These are phyloP conservation scores for Myopa tessellatipennis DNA, from an alignment of 2,888 invertebrate species.

Conservation along the genomic window DNA sequence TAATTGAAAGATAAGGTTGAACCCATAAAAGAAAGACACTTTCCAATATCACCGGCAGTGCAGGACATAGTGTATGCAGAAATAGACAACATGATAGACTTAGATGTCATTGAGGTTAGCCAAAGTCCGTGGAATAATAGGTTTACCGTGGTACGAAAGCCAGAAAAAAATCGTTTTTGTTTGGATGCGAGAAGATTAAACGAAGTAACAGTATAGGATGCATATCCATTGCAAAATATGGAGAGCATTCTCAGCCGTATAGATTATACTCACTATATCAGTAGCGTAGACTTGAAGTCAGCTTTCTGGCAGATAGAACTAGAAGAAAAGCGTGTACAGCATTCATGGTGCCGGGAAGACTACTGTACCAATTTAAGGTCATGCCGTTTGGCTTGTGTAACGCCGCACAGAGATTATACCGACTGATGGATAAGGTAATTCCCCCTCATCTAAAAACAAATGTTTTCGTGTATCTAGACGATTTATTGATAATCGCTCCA, in stretches of 20 bases:
- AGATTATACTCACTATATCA: background rate
- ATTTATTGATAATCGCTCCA: background rate
- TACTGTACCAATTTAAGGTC: constrained; percentile 21
- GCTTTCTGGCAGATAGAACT: constrained; percentile 21
- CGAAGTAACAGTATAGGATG: background rate
- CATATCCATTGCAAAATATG: background rate
- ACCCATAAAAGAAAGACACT: too few relatives aligned
- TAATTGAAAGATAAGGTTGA: too few relatives aligned
- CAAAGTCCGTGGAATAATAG: too few relatives aligned
- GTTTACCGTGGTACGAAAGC: too few relatives aligned
- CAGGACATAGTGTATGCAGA: too few relatives aligned
- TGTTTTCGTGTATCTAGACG: background rate
- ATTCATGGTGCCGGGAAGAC: constrained; percentile 6
- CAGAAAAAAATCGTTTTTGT: too few relatives aligned
- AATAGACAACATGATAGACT: too few relatives aligned
- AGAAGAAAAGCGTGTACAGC: background rate
- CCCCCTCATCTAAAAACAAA: background rate
- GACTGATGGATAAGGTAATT: constrained; percentile 23
- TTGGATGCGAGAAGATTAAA: too few relatives aligned
- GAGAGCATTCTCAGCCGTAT: background rate
- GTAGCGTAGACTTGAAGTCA: constrained; percentile 3
- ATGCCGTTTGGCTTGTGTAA: constrained; percentile 29
- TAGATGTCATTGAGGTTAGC: too few relatives aligned
- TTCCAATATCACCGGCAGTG: too few relatives aligned
- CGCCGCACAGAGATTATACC: background rate